These are phyloP conservation scores for Agriopis marginaria DNA, from an alignment of 2,888 invertebrate genomes.

Conservation along the genomic window DNA sequence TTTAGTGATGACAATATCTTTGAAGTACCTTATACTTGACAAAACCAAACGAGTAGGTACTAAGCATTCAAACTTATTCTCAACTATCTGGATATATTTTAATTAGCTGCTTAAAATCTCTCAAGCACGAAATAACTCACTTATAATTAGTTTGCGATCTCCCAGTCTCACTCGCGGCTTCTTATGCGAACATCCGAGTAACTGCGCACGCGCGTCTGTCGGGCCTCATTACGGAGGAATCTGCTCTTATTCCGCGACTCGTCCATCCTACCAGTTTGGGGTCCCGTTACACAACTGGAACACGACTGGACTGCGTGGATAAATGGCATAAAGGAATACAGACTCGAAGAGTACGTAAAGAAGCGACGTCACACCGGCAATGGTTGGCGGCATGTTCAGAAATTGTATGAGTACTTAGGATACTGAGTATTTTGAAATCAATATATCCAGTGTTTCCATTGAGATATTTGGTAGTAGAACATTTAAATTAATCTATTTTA, in stretches of 20 bases:
- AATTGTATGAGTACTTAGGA: too few relatives aligned
- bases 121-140: neutral
- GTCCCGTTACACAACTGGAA: conserved; percentile 41
- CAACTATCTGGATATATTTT: neutral
- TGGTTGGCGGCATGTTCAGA: neutral
- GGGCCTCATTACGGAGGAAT: conserved; percentile 76
- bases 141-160: conserved; percentile 12
- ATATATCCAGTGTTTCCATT: too few relatives aligned
- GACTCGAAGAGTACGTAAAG: neutral
- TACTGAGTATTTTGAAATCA: too few relatives aligned
- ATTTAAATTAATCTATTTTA: too few relatives aligned
- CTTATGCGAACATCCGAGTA: conserved; percentile 37
- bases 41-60: too few relatives aligned
- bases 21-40: neutral
- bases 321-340: conserved; percentile 17
- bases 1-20: too few relatives aligned
- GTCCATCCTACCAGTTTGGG: conserved; percentile 41
- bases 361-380: neutral
- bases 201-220: conserved; percentile 60
- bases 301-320: conserved; percentile 22
- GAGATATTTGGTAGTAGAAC: neutral
- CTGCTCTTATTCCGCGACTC: conserved; percentile 71
- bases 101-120: conserved; percentile 1
- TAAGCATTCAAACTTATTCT: neutral
- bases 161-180: conserved; percentile 40